Conservation (phyloP, 2,797 vertebrate species). For the Capromys pilorides region DNA sequence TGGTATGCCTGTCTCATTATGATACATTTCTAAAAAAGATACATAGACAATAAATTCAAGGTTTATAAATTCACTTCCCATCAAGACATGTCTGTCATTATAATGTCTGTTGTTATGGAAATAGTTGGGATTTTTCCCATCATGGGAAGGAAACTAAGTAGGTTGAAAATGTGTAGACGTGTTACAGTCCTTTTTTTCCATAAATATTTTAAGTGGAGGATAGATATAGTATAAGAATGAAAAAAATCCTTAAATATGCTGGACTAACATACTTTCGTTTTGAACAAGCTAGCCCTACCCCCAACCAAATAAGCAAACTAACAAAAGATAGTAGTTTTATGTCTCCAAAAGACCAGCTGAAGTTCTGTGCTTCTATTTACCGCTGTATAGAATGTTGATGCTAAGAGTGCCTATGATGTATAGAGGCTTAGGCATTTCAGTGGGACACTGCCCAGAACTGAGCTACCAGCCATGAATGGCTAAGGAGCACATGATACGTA, state of each 20-base stretch:
- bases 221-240: neutral
- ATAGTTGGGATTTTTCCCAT: slow-evolving; percentile 76
- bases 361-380: neutral
- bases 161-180: slow-evolving; percentile 63
- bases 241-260: neutral
- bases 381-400: neutral
- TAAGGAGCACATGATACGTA: neutral
- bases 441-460: neutral
- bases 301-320: neutral
- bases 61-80: slow-evolving; percentile 80
- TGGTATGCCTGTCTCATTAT: slow-evolving; percentile 70
- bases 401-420: neutral
- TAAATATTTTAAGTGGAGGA: slow-evolving; percentile 45
- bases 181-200: slow-evolving; percentile 40
- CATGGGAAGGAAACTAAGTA: slow-evolving; percentile 53
- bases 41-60: slow-evolving; percentile 78
- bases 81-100: slow-evolving; percentile 74
- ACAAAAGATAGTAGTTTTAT: neutral
- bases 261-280: neutral
- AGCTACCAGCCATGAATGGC: neutral
- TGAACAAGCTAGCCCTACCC: neutral
- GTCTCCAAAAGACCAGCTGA: slow-evolving; percentile 3
- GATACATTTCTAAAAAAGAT: slow-evolving; percentile 78
- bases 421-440: neutral
- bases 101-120: slow-evolving; percentile 83